These are phyloP conservation scores for Habropoda laboriosa DNA, from an alignment of 1,140 invertebrate genomes.

Conservation along the genomic window DNA sequence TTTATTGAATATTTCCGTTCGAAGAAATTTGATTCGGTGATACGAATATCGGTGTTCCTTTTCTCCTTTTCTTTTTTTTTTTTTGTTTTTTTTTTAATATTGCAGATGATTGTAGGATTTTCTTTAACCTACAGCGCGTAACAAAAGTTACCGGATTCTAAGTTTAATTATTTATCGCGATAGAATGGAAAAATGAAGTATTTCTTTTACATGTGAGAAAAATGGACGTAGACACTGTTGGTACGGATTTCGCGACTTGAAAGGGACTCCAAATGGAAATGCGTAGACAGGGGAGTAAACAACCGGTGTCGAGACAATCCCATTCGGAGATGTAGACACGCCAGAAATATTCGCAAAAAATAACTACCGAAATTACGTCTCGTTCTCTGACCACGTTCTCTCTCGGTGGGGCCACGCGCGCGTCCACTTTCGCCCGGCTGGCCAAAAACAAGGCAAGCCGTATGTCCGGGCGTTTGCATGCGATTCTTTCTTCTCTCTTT, in stretches of 20 bases:
- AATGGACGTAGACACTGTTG: neutral
- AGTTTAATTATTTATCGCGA: no score
- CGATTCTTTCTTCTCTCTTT: neutral
- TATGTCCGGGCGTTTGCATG: neutral
- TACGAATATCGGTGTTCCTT: no score
- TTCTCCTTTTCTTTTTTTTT: no score
- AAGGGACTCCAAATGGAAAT: neutral
- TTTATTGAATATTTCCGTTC: no score
- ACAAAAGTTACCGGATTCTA: no score
- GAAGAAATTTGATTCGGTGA: no score
- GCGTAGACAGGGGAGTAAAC: conserved; percentile 1
- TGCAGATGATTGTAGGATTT: no score
- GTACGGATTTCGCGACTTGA: neutral
- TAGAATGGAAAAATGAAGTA: no score
- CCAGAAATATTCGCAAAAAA: conserved; percentile 29
- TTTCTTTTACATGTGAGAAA: neutral
- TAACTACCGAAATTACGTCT: conserved; percentile 35
- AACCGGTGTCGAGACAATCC: neutral
- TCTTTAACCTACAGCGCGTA: no score
- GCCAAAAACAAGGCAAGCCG: conserved; percentile 24
- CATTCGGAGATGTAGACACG: neutral
- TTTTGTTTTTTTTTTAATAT: no score
- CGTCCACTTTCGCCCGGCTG: conserved; percentile 3
- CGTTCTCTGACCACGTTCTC: neutral
- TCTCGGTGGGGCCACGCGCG: neutral